Evolutionary conservation across 2,797 vertebrate genomes (phyloP).

Genomic region (Austrolebias charrua): DNA sequence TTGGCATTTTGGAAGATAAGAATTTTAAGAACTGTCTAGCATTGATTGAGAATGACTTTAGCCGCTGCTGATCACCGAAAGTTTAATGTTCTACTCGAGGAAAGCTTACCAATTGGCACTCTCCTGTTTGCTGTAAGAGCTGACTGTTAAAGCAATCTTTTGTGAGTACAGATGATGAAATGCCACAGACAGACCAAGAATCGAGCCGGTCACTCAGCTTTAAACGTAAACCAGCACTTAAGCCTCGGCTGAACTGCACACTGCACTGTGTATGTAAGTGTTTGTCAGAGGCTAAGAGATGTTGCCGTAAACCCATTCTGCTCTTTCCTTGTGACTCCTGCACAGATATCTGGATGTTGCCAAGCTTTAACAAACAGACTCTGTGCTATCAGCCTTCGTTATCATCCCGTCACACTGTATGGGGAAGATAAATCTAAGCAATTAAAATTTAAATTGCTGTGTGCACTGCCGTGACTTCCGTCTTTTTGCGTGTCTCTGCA

Average conservation of each 20-base stretch:
- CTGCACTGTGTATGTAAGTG: constrained; percentile 46
- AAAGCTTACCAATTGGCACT: constrained; percentile 24
- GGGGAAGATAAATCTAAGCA: constrained; percentile 82
- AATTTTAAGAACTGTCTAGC: constrained; percentile 1
- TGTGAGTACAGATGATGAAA: constrained; percentile 30
- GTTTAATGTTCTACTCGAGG: not conserved
- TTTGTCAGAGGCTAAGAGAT: constrained; percentile 56
- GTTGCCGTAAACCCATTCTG: constrained; percentile 64
- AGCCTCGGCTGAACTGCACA: constrained; percentile 43
- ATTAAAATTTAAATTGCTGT: constrained; percentile 84
- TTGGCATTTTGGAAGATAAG: not conserved
- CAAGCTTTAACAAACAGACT: constrained; percentile 72
- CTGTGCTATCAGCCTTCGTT: constrained; percentile 75
- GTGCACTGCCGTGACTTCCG: constrained; percentile 75
- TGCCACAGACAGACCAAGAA: constrained; percentile 36
- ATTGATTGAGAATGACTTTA: not conserved
- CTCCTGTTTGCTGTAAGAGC: constrained; percentile 16
- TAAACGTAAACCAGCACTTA: constrained; percentile 42
- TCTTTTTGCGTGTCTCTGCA: constrained; percentile 40
- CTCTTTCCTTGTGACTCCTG: constrained; percentile 48
- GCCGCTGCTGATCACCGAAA: constrained; percentile 13
- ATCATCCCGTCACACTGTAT: constrained; percentile 80
- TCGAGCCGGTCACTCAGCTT: constrained; percentile 53
- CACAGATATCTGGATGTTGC: constrained; percentile 59
- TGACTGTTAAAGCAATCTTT: constrained; percentile 20